These are phyloP conservation scores for Andrena camellia DNA, from an alignment of 2,888 invertebrate species.

Conservation along the genomic window DNA sequence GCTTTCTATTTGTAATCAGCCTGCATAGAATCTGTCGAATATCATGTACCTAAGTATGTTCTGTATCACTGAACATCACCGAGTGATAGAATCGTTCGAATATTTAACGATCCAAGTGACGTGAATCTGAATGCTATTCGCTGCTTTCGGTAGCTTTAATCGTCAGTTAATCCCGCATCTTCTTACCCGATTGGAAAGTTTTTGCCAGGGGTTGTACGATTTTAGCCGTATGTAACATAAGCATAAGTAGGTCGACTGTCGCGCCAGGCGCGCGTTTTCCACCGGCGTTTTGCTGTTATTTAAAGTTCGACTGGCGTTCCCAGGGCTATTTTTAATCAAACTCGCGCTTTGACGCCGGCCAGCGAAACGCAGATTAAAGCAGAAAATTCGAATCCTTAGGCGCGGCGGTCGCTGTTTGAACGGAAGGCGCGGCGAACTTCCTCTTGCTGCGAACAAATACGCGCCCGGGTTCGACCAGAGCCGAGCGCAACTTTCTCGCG, in stretches of 20 bases:
- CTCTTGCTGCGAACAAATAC: conserved; percentile 42
- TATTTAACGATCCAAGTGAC: not conserved
- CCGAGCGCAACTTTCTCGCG: conserved; percentile 28
- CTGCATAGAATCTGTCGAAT: not conserved
- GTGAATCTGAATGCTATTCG: no score
- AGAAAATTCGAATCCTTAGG: conserved; percentile 55
- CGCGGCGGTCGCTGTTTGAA: conserved; percentile 42
- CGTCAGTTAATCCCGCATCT: not conserved
- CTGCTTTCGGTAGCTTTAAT: not conserved
- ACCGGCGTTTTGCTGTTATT: conserved; percentile 36
- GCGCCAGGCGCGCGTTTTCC: conserved; percentile 11
- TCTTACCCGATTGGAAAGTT: not conserved
- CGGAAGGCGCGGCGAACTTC: conserved; percentile 55
- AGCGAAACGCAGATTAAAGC: conserved; percentile 46
- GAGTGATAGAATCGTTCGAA: not conserved
- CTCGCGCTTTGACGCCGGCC: conserved; percentile 34
- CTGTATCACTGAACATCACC: not conserved
- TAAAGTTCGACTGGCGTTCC: conserved; percentile 24
- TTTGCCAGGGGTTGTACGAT: not conserved
- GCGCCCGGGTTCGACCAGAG: conserved; percentile 14
- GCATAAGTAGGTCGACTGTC: conserved; percentile 29
- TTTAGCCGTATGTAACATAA: not conserved
- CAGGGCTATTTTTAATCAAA: conserved; percentile 51
- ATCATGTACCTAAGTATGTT: not conserved
- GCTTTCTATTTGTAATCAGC: not conserved